Base-by-base conservation (phyloP, 2,888 invertebrate genomes). In the Elysia crispata region DNA sequence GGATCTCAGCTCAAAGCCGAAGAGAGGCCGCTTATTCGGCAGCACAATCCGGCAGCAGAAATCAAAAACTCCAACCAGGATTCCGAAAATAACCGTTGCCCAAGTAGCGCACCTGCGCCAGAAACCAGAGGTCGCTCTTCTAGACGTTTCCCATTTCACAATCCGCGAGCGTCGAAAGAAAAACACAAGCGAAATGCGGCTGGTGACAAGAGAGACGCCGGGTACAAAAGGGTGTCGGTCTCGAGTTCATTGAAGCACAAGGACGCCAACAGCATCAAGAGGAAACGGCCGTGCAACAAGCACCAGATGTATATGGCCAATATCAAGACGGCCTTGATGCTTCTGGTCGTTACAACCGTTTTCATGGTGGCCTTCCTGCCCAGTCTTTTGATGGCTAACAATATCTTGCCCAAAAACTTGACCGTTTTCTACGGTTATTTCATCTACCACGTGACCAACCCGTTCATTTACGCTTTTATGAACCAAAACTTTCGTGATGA, bases 391-490 rank as follows among this genome's bases (percentile, higher is more conserved):
- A 91, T 90, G 90, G 88, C 90, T 5, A 86, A 89, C 69, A 72
- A 84, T 67, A 82, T 89, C 8, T 83, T 91, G 13, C 83, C 85
- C 6, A 86, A 87, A 77, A 87, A 88, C 77, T 82, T 85, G 73
- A 82, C 89, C 31, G 84, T 91, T 33, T 91, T 91, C 84, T 91
- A 91, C 81, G 87, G 90, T 85, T 91, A 91, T 82, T 91, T 90
- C 81, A 87, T 89, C 70, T 91, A 91, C 83, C 91, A 91, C 82
- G 90, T 91, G 41, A 90, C 91, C 64, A 91, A 91, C 82, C 91
- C 91, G n/a, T 87, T 91, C 57, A 90, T 91, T 33, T 91, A 91
- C 83, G 90, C 90, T 28, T 91, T 91, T 82, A 91, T 91, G 91
- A 91, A 91, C 84, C 87, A 89, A 70, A 89, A 89, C 30, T 92